Conservation (phyloP, 2,113 vertebrate genomes). For the Syrrhaptes paradoxus region DNA sequence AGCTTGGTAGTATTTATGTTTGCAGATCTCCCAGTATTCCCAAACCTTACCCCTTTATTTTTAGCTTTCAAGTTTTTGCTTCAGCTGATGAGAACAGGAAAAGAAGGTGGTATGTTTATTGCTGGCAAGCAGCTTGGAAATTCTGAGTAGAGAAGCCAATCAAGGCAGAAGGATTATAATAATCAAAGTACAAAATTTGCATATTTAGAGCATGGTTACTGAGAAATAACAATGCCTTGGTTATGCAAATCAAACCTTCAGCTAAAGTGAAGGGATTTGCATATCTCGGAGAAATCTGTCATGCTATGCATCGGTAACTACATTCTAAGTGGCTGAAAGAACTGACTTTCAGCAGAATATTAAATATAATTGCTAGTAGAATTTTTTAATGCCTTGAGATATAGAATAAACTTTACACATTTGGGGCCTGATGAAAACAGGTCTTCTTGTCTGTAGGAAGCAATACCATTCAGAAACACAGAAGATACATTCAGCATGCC, state of each 20-base stretch:
- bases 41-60: neutral
- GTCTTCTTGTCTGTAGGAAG: neutral
- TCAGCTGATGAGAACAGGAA: constrained; percentile 1
- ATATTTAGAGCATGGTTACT: constrained; percentile 44
- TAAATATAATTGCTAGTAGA: neutral
- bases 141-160: constrained; percentile 28
- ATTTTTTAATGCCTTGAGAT: neutral
- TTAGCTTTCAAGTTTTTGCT: constrained; percentile 18
- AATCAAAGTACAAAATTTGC: constrained; percentile 55
- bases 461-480: neutral
- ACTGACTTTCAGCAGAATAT: neutral
- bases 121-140: constrained; percentile 26
- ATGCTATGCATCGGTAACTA: neutral
- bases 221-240: constrained; percentile 49
- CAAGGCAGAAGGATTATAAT: constrained; percentile 40
- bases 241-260: constrained; percentile 34
- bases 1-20: neutral
- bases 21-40: neutral
- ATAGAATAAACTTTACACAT: neutral
- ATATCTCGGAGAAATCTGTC: constrained; percentile 45
- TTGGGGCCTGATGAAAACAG: neutral
- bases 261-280: neutral
- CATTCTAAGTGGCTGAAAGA: constrained; percentile 25
- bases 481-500: neutral
- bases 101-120: constrained; percentile 2